Percentiles rank a stretch among this genome's conserved stretches.
These are phyloP conservation scores for Trissolcus brochymenae DNA, from an alignment of 2,888 invertebrate species.

Conservation along the genomic window DNA sequence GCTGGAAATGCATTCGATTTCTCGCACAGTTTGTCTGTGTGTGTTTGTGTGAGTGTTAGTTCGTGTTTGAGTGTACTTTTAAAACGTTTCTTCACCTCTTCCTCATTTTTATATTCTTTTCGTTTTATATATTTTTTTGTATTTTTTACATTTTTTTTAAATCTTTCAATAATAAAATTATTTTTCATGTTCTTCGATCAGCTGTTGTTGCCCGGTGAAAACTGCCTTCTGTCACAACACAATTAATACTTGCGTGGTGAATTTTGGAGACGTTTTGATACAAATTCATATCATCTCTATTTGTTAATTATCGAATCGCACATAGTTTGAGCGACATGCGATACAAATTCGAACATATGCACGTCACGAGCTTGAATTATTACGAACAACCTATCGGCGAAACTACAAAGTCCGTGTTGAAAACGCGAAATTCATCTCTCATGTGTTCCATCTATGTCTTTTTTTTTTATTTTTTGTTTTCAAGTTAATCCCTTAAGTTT, in stretches of 20 bases:
- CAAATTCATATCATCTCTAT: slow-evolving; percentile 58
- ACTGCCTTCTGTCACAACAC: slow-evolving; percentile 82
- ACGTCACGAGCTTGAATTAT: slow-evolving; percentile 46
- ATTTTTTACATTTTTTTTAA: slow-evolving; percentile 77
- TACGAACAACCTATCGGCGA: slow-evolving; percentile 33
- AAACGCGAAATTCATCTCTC: not conserved
- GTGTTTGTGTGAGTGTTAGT: slow-evolving; percentile 32
- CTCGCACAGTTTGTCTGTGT: slow-evolving; percentile 49
- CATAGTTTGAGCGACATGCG: slow-evolving; percentile 58
- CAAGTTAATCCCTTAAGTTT: not conserved
- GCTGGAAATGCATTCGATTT: slow-evolving; percentile 52
- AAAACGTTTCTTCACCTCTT: slow-evolving; percentile 60
- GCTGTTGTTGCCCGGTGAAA: slow-evolving; percentile 84
- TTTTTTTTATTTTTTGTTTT: slow-evolving; percentile 7
- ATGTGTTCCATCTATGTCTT: not conserved
- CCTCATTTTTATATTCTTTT: slow-evolving; percentile 72
- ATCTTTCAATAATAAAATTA: slow-evolving; percentile 78
- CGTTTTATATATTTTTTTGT: slow-evolving; percentile 71
- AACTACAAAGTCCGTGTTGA: slow-evolving; percentile 49
- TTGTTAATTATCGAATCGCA: slow-evolving; percentile 63
- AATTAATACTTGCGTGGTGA: slow-evolving; percentile 76
- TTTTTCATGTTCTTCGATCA: slow-evolving; percentile 80
- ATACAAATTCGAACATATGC: slow-evolving; percentile 46
- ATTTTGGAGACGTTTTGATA: slow-evolving; percentile 64
- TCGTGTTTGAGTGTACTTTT: slow-evolving; percentile 60